phyloP scores from a whole-genome alignment of 2,797 vertebrate genomes.

The Protonibea diacanthus region DNA sequence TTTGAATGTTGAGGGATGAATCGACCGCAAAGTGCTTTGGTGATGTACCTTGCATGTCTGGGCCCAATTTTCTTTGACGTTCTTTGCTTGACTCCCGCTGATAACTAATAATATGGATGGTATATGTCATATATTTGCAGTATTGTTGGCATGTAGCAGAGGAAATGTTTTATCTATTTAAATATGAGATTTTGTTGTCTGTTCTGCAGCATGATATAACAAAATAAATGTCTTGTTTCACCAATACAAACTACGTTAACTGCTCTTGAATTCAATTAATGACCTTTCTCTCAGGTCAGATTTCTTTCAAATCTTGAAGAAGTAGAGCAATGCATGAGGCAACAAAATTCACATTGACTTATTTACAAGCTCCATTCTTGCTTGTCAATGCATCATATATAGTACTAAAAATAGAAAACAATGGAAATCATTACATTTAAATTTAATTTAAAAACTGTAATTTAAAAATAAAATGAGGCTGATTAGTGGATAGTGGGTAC shows the following conservation, averaged over 20 bases:
- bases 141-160: not conserved
- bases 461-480: not conserved
- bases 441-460: not conserved
- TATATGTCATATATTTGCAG: slow-evolving; percentile 13
- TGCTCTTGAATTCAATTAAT: not conserved
- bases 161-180: not conserved
- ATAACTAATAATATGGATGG: not conserved
- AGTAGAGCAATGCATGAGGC: not conserved
- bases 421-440: not conserved
- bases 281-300: not conserved
- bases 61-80: not conserved
- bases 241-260: not conserved
- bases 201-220: not conserved
- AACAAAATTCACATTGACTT: not conserved
- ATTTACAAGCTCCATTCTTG: not conserved
- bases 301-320: not conserved
- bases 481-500: not conserved
- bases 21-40: slow-evolving; percentile 42
- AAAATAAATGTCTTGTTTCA: not conserved
- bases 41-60: slow-evolving; percentile 1
- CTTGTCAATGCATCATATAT: not conserved
- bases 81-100: slow-evolving; percentile 10
- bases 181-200: not conserved
- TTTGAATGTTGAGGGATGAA: slow-evolving; percentile 41
- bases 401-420: not conserved